Percentiles rank a stretch among this genome's conserved stretches.
phyloP scores from a whole-genome alignment of 2,888 invertebrate species.

The Eupithecia abbreviata region DNA sequence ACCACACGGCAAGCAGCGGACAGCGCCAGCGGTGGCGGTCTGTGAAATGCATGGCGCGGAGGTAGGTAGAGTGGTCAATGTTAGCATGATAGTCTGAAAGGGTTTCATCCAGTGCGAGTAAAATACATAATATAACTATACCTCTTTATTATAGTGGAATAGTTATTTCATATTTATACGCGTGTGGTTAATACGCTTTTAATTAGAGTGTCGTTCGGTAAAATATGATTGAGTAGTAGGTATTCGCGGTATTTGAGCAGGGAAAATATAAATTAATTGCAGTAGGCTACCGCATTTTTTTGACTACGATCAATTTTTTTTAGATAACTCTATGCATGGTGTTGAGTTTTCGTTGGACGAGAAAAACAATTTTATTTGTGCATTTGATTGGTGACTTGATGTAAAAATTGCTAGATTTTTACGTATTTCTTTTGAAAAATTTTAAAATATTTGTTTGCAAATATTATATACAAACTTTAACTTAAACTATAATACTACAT shows the following conservation, averaged over 20 bases:
- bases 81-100: not conserved
- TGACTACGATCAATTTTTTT: not conserved
- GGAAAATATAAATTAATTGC: not conserved
- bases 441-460: too few relatives aligned
- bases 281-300: too few relatives aligned
- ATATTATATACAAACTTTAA: too few relatives aligned
- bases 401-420: not conserved
- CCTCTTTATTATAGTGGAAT: not conserved
- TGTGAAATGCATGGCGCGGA: not conserved
- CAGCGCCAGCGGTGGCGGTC: not conserved
- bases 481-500: too few relatives aligned
- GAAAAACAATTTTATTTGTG: not conserved
- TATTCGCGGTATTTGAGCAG: not conserved
- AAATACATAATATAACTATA: not conserved
- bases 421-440: too few relatives aligned
- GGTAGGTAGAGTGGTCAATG: not conserved
- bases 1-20: conserved; percentile 1
- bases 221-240: not conserved
- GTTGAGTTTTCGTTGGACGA: not conserved
- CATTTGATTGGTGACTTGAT: too few relatives aligned
- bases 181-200: not conserved
- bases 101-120: not conserved
- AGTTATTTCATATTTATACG: not conserved
- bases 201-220: not conserved
- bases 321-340: not conserved